Evolutionary conservation across 2,888 invertebrate genomes (phyloP).

Genomic region (Drepanosiphum platanoidis): DNA sequence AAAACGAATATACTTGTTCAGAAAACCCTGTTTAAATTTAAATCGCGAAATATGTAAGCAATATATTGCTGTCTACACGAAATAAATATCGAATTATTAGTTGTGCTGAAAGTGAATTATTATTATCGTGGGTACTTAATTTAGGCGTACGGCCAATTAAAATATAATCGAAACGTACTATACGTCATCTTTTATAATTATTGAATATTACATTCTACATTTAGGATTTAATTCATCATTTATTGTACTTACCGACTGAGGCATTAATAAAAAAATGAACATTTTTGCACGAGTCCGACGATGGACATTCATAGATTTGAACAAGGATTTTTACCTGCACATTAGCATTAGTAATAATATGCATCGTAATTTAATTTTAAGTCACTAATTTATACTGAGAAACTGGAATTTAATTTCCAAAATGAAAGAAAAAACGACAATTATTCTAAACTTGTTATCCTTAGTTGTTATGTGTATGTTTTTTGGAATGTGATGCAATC

Average conservation of each 20-base stretch:
- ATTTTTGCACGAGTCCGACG: too few relatives aligned
- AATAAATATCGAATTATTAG: too few relatives aligned
- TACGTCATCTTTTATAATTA: neutral
- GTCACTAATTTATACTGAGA: neutral
- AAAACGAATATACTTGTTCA: neutral
- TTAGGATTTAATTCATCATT: neutral
- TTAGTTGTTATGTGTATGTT: neutral
- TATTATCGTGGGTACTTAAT: too few relatives aligned
- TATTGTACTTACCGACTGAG: neutral
- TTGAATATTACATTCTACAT: neutral
- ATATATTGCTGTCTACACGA: too few relatives aligned
- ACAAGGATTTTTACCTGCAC: too few relatives aligned
- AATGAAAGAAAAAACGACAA: constrained; percentile 2
- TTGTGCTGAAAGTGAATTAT: too few relatives aligned
- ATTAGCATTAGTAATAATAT: too few relatives aligned
- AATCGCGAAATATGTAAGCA: too few relatives aligned
- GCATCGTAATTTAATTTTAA: too few relatives aligned
- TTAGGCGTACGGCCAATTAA: too few relatives aligned
- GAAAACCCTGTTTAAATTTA: neutral
- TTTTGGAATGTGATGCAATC: constrained; percentile 21
- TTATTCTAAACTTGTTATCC: constrained; percentile 32
- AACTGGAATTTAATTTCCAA: neutral
- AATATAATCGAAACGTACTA: neutral
- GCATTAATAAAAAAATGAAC: too few relatives aligned
- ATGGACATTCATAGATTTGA: too few relatives aligned